Evolutionary conservation across 2,113 vertebrate species (phyloP).

Genomic region (Bungarus multicinctus): DNA sequence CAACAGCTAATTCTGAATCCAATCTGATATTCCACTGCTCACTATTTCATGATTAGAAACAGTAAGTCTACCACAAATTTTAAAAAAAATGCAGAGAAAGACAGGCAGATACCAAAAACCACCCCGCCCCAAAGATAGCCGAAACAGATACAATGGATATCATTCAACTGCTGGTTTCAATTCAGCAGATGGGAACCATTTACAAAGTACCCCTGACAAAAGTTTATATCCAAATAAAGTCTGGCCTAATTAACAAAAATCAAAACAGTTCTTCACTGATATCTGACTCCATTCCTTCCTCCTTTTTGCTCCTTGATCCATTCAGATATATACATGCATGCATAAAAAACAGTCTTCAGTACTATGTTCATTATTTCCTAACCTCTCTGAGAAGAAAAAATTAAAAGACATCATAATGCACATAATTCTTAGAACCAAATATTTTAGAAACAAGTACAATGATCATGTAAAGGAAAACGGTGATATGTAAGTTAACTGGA

Average conservation of each 20-base stretch:
- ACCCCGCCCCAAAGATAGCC: accelerated
- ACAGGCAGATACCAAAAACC: neutral
- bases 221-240: neutral
- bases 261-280: neutral
- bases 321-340: neutral
- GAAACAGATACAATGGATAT: neutral
- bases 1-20: neutral
- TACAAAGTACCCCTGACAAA: neutral
- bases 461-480: neutral
- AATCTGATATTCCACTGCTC: neutral
- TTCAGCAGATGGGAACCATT: neutral
- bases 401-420: neutral
- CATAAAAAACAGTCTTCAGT: neutral
- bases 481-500: neutral
- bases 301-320: neutral
- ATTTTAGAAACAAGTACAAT: neutral
- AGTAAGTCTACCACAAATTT: neutral
- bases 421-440: neutral
- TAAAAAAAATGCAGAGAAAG: neutral
- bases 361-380: neutral
- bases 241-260: neutral
- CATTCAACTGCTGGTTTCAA: neutral
- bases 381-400: neutral
- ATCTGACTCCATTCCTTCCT: neutral
- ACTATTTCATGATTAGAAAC: neutral